Evolutionary conservation across 1,140 invertebrate species (phyloP).

Genomic region (Drosophila takahashii): DNA sequence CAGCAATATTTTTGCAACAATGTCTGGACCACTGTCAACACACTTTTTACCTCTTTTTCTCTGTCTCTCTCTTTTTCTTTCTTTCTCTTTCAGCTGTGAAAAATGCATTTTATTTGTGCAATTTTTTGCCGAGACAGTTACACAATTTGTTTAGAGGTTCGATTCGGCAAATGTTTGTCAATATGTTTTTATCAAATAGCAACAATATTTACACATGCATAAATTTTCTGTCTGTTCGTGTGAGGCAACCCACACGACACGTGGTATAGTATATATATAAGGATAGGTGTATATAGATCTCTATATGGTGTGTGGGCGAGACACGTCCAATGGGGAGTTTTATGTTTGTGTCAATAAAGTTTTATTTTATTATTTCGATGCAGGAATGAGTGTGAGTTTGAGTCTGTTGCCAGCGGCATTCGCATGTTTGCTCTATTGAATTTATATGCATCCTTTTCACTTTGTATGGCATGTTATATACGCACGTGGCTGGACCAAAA

Average conservation of each 20-base stretch:
- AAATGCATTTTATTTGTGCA: slow-evolving; percentile 35
- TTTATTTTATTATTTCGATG: slow-evolving; percentile 76
- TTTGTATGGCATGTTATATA: slow-evolving; percentile 10
- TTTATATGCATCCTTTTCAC: slow-evolving; percentile 44
- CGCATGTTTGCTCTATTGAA: slow-evolving; percentile 74
- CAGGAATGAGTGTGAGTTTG: not conserved
- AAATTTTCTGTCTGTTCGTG: slow-evolving; percentile 62
- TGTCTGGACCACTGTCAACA: slow-evolving; percentile 37
- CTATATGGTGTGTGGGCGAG: not conserved
- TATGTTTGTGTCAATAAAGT: slow-evolving; percentile 80
- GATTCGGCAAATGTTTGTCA: slow-evolving; percentile 77
- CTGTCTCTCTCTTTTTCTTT: slow-evolving; percentile 15
- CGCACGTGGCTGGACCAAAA: slow-evolving; percentile 67
- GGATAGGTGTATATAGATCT: too few species aligned
- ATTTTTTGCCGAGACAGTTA: slow-evolving; percentile 33
- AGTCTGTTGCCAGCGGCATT: slow-evolving; percentile 52
- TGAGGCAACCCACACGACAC: slow-evolving; percentile 4
- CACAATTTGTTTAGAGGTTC: slow-evolving; percentile 71
- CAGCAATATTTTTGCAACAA: slow-evolving; percentile 15
- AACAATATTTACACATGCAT: slow-evolving; percentile 81
- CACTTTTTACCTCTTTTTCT: slow-evolving; percentile 42
- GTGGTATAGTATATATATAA: not conserved
- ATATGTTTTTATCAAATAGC: slow-evolving; percentile 79
- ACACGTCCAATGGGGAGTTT: slow-evolving; percentile 70
- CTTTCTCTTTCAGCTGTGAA: slow-evolving; percentile 3